Conservation (phyloP, 2,888 invertebrate genomes). For the Lissonota sp. region DNA sequence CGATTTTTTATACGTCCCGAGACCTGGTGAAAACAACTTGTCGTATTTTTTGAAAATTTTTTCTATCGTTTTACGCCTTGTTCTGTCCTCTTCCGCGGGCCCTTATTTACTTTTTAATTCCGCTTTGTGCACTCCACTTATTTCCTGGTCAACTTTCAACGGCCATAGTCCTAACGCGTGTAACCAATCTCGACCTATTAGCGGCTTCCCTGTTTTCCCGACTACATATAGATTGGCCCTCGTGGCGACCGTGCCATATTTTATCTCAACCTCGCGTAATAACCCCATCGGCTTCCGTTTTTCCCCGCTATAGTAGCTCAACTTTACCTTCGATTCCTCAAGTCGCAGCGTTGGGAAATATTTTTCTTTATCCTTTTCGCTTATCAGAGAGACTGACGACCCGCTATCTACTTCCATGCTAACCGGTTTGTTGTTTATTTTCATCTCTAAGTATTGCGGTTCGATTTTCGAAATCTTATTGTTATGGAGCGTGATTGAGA, state of each 20-base stretch:
- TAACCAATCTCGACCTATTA: constrained; percentile 61
- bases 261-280: constrained; percentile 27
- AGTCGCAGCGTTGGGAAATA: constrained; percentile 24
- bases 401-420: constrained; percentile 36
- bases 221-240: constrained; percentile 43
- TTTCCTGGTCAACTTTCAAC: constrained; percentile 15
- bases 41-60: constrained; percentile 42
- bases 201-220: constrained; percentile 40
- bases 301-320: constrained; percentile 34
- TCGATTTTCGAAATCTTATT: no score
- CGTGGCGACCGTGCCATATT: constrained; percentile 18
- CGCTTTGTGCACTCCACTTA: constrained; percentile 17
- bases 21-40: constrained; percentile 36
- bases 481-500: no score
- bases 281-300: constrained; percentile 28
- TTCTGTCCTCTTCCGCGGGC: constrained; percentile 19
- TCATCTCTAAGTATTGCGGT: no score
- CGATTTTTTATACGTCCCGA: constrained; percentile 55
- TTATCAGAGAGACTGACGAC: constrained; percentile 23
- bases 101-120: constrained; percentile 23
- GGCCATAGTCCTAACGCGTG: constrained; percentile 56
- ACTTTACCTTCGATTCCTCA: constrained; percentile 7
- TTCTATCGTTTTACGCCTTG: background rate
- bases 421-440: no score
- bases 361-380: constrained; percentile 14